Evolutionary conservation across 2,113 vertebrate genomes (phyloP).

Genomic region (Neodon shergylaensis): DNA sequence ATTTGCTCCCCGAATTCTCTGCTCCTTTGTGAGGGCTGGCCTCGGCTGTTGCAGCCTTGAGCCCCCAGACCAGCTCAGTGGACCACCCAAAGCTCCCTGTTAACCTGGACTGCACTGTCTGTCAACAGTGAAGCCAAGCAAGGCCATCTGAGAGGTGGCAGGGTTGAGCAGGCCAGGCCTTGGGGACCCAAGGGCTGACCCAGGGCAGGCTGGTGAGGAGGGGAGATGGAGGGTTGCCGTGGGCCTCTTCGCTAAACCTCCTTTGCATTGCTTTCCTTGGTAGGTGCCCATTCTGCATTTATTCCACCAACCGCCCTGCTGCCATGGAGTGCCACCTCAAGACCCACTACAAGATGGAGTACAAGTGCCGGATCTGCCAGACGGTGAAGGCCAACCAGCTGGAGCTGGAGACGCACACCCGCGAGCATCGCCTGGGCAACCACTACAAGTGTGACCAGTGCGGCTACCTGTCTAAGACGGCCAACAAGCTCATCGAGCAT

Average conservation of each 20-base stretch:
- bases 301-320: slow-evolving; percentile 98
- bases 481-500: slow-evolving; percentile 99
- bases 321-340: slow-evolving; percentile 99
- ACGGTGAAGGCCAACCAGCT: slow-evolving; percentile 96
- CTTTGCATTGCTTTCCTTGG: slow-evolving; percentile 61
- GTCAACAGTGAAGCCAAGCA: not conserved
- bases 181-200: not conserved
- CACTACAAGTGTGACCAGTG: slow-evolving; percentile 99
- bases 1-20: not conserved
- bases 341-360: slow-evolving; percentile 99
- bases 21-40: slow-evolving; percentile 45
- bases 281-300: slow-evolving; percentile 99
- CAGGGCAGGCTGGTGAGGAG: slow-evolving; percentile 28
- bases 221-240: not conserved
- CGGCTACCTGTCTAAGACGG: slow-evolving; percentile 99
- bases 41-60: slow-evolving; percentile 5
- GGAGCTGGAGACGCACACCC: slow-evolving; percentile 98
- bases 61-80: not conserved
- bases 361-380: slow-evolving; percentile 99
- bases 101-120: slow-evolving; percentile 5
- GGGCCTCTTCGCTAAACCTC: not conserved
- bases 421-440: slow-evolving; percentile 98
- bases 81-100: not conserved
- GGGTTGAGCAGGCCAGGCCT: slow-evolving; percentile 59
- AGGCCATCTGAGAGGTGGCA: slow-evolving; percentile 53